Percentiles rank a stretch among this genome's conserved stretches.
Conservation (phyloP, 2,113 vertebrate species). For the Zapornia atra region DNA sequence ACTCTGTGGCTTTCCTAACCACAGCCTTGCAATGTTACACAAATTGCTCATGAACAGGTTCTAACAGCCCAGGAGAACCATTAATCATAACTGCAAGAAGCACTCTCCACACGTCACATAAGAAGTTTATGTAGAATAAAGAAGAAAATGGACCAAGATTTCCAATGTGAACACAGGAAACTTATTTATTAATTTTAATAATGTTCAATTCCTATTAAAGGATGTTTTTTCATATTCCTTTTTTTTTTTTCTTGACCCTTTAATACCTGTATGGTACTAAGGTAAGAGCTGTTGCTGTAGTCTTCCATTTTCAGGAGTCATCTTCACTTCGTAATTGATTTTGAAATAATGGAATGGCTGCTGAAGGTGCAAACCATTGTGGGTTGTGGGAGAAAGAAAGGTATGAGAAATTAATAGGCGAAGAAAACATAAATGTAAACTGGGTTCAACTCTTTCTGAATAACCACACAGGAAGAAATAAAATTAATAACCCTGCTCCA, state of each 20-base stretch:
- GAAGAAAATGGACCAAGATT: background rate
- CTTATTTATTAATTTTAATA: background rate
- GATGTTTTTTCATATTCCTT: fast-evolving
- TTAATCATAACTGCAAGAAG: background rate
- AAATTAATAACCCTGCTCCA: background rate
- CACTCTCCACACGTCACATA: background rate
- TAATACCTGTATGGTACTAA: background rate
- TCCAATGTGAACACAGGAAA: background rate
- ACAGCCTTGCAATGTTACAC: background rate
- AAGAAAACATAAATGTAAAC: background rate
- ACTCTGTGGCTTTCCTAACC: background rate
- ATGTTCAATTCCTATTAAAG: background rate
- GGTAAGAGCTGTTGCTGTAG: background rate
- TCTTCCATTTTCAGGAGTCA: background rate
- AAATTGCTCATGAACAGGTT: background rate
- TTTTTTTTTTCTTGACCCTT: background rate
- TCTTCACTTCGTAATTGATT: background rate
- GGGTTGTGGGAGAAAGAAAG: background rate
- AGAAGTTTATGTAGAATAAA: background rate
- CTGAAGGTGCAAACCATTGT: background rate
- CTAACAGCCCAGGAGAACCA: background rate
- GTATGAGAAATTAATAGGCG: background rate
- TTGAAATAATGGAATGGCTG: background rate
- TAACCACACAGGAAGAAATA: background rate
- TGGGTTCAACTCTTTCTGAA: background rate